Percentiles rank a stretch among this genome's conserved stretches.
phyloP scores from a whole-genome alignment of 2,888 invertebrate genomes.

The Tridacna crocea region DNA sequence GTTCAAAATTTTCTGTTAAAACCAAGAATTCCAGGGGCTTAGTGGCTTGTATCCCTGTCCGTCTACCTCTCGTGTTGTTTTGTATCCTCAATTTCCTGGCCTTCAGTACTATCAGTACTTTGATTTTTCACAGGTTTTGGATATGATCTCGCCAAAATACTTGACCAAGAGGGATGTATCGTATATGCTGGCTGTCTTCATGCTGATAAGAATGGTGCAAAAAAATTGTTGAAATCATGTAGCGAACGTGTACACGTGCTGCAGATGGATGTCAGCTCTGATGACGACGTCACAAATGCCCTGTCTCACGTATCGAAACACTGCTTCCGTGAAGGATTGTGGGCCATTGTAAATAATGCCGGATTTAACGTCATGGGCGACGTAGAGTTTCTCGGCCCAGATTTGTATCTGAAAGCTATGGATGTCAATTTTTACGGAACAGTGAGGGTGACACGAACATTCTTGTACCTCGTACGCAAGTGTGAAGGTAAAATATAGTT shows the following conservation, averaged over 20 bases:
- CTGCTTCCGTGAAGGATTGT: constrained; percentile 87
- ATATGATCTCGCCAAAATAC: constrained; percentile 35
- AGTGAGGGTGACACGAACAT: constrained; percentile 25
- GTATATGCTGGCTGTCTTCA: constrained; percentile 56
- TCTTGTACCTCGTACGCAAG: constrained; percentile 33
- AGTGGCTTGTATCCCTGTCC: no score
- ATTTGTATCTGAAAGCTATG: constrained; percentile 90
- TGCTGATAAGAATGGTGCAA: constrained; percentile 42
- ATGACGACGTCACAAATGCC: constrained; percentile 26
- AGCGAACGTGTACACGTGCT: constrained; percentile 38
- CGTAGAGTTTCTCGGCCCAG: constrained; percentile 94
- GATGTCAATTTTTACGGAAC: constrained; percentile 87
- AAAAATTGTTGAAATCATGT: constrained; percentile 8
- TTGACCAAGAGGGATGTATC: constrained; percentile 48
- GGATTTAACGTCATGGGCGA: constrained; percentile 95
- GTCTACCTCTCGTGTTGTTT: no score
- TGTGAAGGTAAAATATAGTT: constrained; percentile 25
- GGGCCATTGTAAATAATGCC: constrained; percentile 96
- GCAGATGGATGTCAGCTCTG: constrained; percentile 41
- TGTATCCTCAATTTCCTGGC: no score
- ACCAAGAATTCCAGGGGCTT: no score
- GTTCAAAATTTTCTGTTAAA: no score
- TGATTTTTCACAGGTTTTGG: constrained; percentile 48
- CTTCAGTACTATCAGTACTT: no score
- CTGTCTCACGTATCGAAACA: constrained; percentile 41